phyloP scores from a whole-genome alignment of 2,888 invertebrate species.

The Spicauda simplicius region DNA sequence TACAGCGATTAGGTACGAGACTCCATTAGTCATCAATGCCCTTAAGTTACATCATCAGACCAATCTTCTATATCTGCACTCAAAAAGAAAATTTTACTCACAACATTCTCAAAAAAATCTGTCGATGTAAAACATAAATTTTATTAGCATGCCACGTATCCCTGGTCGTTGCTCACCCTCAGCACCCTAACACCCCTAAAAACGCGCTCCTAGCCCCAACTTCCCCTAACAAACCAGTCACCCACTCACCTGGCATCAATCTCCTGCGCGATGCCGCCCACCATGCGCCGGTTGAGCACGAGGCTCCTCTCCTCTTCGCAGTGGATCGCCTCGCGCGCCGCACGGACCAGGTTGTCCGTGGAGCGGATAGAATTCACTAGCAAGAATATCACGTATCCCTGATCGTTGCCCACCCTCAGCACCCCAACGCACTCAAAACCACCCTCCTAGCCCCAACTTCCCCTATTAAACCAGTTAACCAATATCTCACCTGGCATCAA shows the following conservation, averaged over 20 bases:
- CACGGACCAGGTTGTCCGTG: constrained; percentile 97
- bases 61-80: no score
- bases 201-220: neutral
- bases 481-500: constrained; percentile 89
- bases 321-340: constrained; percentile 96
- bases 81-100: no score
- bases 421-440: neutral
- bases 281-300: constrained; percentile 96
- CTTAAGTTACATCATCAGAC: no score
- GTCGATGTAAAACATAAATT: no score
- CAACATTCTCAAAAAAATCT: no score
- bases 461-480: constrained; percentile 8
- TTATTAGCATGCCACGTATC: neutral
- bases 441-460: neutral
- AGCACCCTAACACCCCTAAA: neutral
- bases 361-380: no score
- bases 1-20: no score
- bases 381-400: neutral
- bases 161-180: neutral
- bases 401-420: neutral
- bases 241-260: neutral
- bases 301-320: constrained; percentile 96
- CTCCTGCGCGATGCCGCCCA: constrained; percentile 96
- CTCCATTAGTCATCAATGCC: no score
- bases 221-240: neutral